These are phyloP conservation scores for Merops nubicus DNA, from an alignment of 2,113 vertebrate genomes.

Conservation along the genomic window DNA sequence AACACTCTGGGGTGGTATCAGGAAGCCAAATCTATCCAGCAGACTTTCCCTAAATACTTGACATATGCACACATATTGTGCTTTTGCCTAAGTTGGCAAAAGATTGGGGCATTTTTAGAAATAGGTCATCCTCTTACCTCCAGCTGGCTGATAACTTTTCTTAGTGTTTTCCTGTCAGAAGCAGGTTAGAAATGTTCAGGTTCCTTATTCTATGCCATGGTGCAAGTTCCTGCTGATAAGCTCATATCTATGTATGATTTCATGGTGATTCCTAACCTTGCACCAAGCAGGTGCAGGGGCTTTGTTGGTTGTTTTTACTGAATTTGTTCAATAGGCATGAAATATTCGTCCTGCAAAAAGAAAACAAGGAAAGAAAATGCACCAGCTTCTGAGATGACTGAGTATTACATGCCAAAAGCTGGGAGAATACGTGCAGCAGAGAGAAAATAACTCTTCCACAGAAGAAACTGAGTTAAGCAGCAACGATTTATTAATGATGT, in stretches of 20 bases:
- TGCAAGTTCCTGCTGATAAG: not conserved
- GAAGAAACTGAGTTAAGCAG: not conserved
- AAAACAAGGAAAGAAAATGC: not conserved
- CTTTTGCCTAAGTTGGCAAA: not conserved
- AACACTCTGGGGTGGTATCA: not conserved
- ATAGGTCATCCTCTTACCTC: not conserved
- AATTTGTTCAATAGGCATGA: not conserved
- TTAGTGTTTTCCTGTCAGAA: not conserved
- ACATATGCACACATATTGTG: not conserved
- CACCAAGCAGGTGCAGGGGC: rapidly evolving
- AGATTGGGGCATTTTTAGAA: not conserved
- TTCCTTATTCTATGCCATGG: not conserved
- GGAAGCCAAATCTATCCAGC: not conserved
- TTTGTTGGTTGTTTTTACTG: not conserved
- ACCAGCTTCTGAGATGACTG: not conserved
- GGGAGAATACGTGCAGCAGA: not conserved
- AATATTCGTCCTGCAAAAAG: not conserved
- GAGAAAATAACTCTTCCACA: not conserved
- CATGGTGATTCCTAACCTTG: not conserved
- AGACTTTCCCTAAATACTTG: not conserved
- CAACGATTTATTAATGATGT: not conserved
- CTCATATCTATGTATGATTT: not conserved
- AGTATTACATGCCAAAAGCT: not conserved
- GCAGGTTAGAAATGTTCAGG: not conserved
- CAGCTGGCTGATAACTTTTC: not conserved